Base-by-base conservation (phyloP, 2,113 vertebrate species). In the Phylloscopus trochiloides region DNA sequence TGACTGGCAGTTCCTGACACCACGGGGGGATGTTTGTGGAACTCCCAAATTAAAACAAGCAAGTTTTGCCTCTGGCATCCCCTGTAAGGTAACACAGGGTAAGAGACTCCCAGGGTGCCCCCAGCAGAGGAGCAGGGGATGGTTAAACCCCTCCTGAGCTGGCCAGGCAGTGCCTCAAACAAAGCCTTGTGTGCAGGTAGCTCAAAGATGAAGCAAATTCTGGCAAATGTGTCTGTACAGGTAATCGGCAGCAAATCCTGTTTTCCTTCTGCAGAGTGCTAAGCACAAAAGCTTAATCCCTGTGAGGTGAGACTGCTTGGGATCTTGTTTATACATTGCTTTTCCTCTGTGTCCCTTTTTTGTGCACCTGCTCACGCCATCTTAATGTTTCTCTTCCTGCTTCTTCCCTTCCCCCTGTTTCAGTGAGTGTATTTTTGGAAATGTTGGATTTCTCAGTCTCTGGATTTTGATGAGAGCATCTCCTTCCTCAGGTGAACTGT, bases 1-100 rank as follows among this genome's bases (percentile, higher is more conserved):
- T 45, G 68, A 40, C 45, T 52, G 68, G 40, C 61, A 40, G 16
- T 29, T 52, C 19, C 47, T 47, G 18, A 34, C 24, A 21, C 40
- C 25, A 7, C 1, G 0, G 25, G 16, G 24, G 4, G 25, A n/a
- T 47, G 47, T 17, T 40, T 48, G 25, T 54, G 47, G 29, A 45
- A 18, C 47, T 47, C 38, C n/a, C 78, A 40, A 7, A 26, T 54
- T 40, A 47, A 40, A 75, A 9, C n/a, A 28, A 25, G 36, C 38
- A 3, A 26, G 20, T n/a, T 48, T 47, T 75, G 20, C n/a, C 22
- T 14, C 6, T 74, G 54, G 20, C 13, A 18, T 74, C 9, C 29
- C 25, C 14, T 26, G 31, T 22, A 34, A 61, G 70, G 40, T 54
- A 12, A 48, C n/a, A 40, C 9, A 29, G 70, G 47, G 52, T 38